A percentile compares a stretch with the other conserved stretches of the same genome.
phyloP scores from a whole-genome alignment of 53 echinoderm and acorn worm genomes.

The Holothuria scabra region DNA sequence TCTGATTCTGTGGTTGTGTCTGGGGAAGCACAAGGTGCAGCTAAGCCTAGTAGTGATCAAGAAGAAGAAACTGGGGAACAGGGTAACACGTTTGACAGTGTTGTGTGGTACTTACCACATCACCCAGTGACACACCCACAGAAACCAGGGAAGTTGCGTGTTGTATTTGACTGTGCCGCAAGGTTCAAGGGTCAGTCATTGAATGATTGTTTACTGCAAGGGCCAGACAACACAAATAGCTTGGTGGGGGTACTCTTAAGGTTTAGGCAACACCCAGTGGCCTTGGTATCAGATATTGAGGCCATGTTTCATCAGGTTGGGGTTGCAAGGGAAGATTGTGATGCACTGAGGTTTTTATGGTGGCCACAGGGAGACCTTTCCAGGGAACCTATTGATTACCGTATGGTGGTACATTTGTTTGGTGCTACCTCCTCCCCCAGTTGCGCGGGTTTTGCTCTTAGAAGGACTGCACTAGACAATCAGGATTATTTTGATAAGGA shows the following conservation, averaged over 20 bases:
- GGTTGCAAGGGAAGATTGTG: conserved; percentile 51
- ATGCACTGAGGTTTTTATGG: conserved; percentile 62
- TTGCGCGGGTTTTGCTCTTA: conserved; percentile 48
- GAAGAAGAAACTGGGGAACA: too few species aligned
- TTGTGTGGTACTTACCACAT: conserved; percentile 63
- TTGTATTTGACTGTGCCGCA: too few species aligned
- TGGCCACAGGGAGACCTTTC: conserved; percentile 36
- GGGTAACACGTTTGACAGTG: too few species aligned
- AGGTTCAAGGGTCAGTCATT: conserved; percentile 43
- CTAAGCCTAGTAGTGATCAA: too few species aligned
- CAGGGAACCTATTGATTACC: not conserved
- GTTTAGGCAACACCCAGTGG: conserved; percentile 51
- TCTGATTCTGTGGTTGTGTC: too few species aligned
- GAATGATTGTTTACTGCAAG: conserved; percentile 54
- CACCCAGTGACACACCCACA: conserved; percentile 56
- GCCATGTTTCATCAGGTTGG: conserved; percentile 64
- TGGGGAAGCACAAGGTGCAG: too few species aligned
- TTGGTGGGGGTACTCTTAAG: conserved; percentile 56
- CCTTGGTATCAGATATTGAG: conserved; percentile 54
- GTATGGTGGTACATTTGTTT: conserved; percentile 41
- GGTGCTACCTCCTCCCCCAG: conserved; percentile 53
- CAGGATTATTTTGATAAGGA: not conserved
- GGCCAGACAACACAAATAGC: conserved; percentile 59
- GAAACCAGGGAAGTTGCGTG: conserved; percentile 51
- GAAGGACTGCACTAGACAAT: conserved; percentile 40